Conservation (phyloP, 2,797 vertebrate genomes). For the Geotrypetes seraphini region DNA sequence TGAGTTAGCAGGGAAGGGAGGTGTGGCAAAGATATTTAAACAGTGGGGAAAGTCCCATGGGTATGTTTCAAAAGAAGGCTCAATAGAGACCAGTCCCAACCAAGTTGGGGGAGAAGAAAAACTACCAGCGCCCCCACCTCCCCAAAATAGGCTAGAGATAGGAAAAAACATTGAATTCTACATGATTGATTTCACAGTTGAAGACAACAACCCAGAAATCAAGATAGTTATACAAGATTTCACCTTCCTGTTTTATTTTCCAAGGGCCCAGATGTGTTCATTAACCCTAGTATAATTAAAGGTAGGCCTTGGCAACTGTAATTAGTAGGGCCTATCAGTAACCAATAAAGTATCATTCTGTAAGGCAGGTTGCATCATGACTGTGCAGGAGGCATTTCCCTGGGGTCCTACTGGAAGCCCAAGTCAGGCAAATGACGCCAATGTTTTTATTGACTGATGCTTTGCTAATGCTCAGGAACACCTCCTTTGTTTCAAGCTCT, state of each 20-base stretch:
- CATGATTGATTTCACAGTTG: too few relatives aligned
- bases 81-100: too few relatives aligned
- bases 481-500: constrained; percentile 26
- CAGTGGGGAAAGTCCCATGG: too few relatives aligned
- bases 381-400: constrained; percentile 1
- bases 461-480: constrained; percentile 7
- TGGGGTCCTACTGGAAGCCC: not conserved
- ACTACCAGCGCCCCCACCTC: too few relatives aligned
- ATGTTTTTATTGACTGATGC: constrained; percentile 13
- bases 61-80: too few relatives aligned
- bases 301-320: constrained; percentile 8
- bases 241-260: constrained; percentile 20
- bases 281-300: constrained; percentile 37
- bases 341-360: constrained; percentile 24
- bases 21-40: too few relatives aligned
- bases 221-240: not conserved
- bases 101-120: too few relatives aligned
- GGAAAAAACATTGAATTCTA: too few relatives aligned
- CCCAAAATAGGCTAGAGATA: too few relatives aligned
- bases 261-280: constrained; percentile 33
- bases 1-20: too few relatives aligned
- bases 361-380: constrained; percentile 26
- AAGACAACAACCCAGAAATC: too few relatives aligned
- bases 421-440: constrained; percentile 22
- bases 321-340: constrained; percentile 24